A percentile compares a stretch with the other conserved stretches of the same genome.
Evolutionary conservation across 2,888 invertebrate genomes (phyloP).

Genomic region (Blastobasis lacticolella): DNA sequence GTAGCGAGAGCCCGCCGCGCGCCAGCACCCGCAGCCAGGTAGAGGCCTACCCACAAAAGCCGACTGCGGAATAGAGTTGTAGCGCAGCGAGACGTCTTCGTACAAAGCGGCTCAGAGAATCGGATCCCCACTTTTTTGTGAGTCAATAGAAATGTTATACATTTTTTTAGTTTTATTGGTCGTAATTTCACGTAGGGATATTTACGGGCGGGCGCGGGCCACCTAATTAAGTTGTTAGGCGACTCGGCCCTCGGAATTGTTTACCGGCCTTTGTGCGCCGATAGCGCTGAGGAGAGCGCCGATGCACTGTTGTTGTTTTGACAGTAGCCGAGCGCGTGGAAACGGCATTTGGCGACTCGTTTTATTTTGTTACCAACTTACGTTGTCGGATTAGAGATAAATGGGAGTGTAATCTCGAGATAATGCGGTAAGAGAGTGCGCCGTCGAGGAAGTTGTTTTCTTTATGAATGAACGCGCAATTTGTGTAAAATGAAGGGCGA

Average conservation of each 20-base stretch:
- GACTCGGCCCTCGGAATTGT: constrained; percentile 61
- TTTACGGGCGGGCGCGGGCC: constrained; percentile 69
- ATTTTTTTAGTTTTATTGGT: constrained; percentile 71
- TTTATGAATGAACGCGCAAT: constrained; percentile 1
- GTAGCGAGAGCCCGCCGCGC: too few relatives aligned
- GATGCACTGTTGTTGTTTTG: constrained; percentile 45
- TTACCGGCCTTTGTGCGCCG: constrained; percentile 48
- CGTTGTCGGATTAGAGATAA: too few relatives aligned
- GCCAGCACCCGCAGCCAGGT: constrained; percentile 7
- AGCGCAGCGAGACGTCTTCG: constrained; percentile 60
- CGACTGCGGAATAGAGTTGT: constrained; percentile 21
- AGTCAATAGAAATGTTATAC: constrained; percentile 71
- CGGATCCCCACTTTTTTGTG: constrained; percentile 65
- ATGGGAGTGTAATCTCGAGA: too few relatives aligned
- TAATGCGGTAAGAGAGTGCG: too few relatives aligned
- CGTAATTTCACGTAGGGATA: constrained; percentile 71
- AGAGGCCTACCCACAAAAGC: constrained; percentile 26
- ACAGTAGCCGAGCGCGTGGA: constrained; percentile 45
- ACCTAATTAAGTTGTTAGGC: constrained; percentile 73
- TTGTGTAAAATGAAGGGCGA: too few relatives aligned
- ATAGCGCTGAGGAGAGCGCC: constrained; percentile 22
- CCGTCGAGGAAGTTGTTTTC: constrained; percentile 2
- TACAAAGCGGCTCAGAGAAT: constrained; percentile 66
- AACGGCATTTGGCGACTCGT: constrained; percentile 18
- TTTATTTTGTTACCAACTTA: too few relatives aligned